Conservation (phyloP, 2,888 invertebrate species). For the Brassicogethes aeneus region DNA sequence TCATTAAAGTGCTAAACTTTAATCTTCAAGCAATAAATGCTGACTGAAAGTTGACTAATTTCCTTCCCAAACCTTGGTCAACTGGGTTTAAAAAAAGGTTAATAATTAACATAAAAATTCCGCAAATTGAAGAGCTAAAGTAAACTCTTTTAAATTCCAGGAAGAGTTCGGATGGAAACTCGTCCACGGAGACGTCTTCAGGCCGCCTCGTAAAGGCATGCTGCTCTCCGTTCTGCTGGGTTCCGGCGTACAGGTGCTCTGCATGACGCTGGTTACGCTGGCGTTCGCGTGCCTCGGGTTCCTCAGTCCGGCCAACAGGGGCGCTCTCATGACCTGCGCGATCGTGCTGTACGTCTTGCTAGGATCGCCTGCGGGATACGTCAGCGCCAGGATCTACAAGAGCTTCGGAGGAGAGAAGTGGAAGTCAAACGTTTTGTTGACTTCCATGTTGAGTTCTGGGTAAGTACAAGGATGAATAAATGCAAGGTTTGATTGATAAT, state of each 20-base stretch:
- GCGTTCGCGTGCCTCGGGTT: constrained; percentile 99
- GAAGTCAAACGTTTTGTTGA: constrained; percentile 96
- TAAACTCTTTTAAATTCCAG: too few species aligned
- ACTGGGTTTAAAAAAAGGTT: not conserved
- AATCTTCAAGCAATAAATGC: too few species aligned
- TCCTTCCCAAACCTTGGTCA: constrained; percentile 3
- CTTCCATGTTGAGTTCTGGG: constrained; percentile 96
- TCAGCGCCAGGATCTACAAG: constrained; percentile 95
- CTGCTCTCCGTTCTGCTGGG: constrained; percentile 92
- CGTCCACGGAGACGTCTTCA: constrained; percentile 96
- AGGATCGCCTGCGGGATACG: constrained; percentile 94
- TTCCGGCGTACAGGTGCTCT: constrained; percentile 91
- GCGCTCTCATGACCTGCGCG: constrained; percentile 96
- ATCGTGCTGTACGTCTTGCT: constrained; percentile 95
- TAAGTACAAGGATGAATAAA: too few species aligned
- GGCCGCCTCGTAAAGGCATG: constrained; percentile 96
- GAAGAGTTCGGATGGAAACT: constrained; percentile 98
- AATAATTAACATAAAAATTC: constrained; percentile 3
- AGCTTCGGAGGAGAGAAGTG: constrained; percentile 97
- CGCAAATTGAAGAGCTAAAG: too few species aligned
- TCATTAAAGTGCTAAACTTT: too few species aligned
- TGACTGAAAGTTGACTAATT: too few species aligned
- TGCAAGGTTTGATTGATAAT: too few species aligned
- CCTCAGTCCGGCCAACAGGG: constrained; percentile 96
- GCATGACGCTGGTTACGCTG: constrained; percentile 91